phyloP scores from a whole-genome alignment of 2,888 invertebrate genomes.

The Prosapia bicincta region DNA sequence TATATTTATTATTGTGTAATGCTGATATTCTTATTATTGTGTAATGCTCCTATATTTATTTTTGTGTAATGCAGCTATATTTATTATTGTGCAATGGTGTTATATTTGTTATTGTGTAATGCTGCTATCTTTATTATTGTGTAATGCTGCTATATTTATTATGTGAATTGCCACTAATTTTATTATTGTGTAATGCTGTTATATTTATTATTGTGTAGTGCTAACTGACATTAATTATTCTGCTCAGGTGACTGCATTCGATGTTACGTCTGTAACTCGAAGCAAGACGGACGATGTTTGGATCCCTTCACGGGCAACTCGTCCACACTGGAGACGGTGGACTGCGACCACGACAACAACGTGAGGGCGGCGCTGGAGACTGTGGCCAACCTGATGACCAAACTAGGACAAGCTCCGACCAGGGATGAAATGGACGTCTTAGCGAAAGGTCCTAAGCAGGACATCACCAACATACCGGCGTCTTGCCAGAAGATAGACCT shows the following conservation, averaged over 20 bases:
- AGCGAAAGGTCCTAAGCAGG: conserved; percentile 2
- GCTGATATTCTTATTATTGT: too few relatives aligned
- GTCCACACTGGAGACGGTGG: conserved; percentile 38
- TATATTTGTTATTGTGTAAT: too few relatives aligned
- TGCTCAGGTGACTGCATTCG: conserved; percentile 50
- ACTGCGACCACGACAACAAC: conserved; percentile 30
- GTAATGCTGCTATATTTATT: too few relatives aligned
- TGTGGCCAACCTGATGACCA: conserved; percentile 31
- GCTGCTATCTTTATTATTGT: too few relatives aligned
- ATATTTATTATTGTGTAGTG: too few relatives aligned
- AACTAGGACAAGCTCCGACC: conserved; percentile 30
- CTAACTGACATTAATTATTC: too few relatives aligned
- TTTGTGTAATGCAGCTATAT: too few relatives aligned
- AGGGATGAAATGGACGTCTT: conserved; percentile 23
- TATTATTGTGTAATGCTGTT: too few relatives aligned
- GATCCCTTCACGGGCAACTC: conserved; percentile 50
- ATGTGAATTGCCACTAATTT: too few relatives aligned
- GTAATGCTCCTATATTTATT: too few relatives aligned
- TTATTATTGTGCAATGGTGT: too few relatives aligned
- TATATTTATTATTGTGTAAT: too few relatives aligned
- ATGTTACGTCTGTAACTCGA: conserved; percentile 55
- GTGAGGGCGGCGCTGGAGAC: conserved; percentile 29
- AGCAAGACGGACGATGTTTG: conserved; percentile 52
- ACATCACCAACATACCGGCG: conserved; percentile 42
- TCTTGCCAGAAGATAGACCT: conserved; percentile 47